phyloP scores from a whole-genome alignment of 2,888 invertebrate genomes.

The Xylophagus ater region DNA sequence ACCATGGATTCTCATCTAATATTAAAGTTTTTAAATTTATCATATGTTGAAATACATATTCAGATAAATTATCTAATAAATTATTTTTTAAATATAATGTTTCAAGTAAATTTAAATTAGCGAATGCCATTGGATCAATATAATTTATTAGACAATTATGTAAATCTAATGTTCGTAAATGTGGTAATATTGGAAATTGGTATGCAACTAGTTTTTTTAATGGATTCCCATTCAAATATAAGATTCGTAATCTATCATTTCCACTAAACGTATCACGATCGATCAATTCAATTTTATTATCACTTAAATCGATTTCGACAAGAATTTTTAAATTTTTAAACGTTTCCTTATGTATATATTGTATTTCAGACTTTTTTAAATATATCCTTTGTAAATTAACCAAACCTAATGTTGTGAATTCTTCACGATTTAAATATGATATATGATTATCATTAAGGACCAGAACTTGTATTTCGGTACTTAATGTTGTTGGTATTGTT shows the following conservation, averaged over 20 bases:
- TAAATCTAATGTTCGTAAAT: constrained; percentile 68
- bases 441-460: constrained; percentile 75
- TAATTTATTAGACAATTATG: constrained; percentile 65
- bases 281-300: constrained; percentile 63
- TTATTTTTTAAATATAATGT: constrained; percentile 74
- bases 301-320: constrained; percentile 76
- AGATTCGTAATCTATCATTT: constrained; percentile 66
- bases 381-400: constrained; percentile 77
- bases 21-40: constrained; percentile 68
- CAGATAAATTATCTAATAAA: constrained; percentile 57
- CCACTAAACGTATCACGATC: constrained; percentile 73
- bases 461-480: constrained; percentile 62
- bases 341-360: constrained; percentile 70
- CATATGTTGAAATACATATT: constrained; percentile 56
- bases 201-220: constrained; percentile 57
- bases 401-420: constrained; percentile 66
- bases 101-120: constrained; percentile 59
- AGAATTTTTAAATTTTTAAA: constrained; percentile 76
- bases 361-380: constrained; percentile 61
- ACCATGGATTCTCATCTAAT: constrained; percentile 79
- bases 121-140: constrained; percentile 67
- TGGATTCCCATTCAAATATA: constrained; percentile 74
- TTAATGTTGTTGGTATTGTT: constrained; percentile 58
- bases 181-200: constrained; percentile 72
- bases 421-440: constrained; percentile 60